Conservation (phyloP, 2,113 vertebrate species). For the Euleptes europaea region DNA sequence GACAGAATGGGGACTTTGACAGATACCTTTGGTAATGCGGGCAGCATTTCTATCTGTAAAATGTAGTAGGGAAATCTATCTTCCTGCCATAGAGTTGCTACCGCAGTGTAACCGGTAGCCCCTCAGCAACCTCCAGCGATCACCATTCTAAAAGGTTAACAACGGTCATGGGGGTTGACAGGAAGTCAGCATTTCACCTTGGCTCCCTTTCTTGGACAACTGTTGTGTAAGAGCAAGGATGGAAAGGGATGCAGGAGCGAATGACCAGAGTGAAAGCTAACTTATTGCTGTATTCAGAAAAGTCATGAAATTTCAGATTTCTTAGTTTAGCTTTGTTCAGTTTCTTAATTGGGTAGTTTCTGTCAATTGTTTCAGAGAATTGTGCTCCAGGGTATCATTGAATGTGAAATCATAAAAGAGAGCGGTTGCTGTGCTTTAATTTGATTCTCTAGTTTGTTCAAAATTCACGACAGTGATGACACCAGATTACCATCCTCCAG, state of each 20-base stretch:
- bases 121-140: neutral
- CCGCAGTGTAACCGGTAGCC: neutral
- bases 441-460: neutral
- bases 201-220: neutral
- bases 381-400: neutral
- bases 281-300: neutral
- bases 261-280: neutral
- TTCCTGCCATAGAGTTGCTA: neutral
- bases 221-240: neutral
- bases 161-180: neutral
- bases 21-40: constrained; percentile 8
- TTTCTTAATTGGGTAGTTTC: neutral
- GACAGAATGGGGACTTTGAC: constrained; percentile 19
- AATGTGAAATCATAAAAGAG: neutral
- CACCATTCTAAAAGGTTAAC: neutral
- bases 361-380: neutral
- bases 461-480: neutral
- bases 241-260: too few species aligned
- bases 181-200: neutral
- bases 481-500: neutral
- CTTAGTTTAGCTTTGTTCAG: neutral
- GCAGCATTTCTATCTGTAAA: constrained; percentile 21
- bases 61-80: constrained; percentile 29
- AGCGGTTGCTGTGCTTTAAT: neutral
- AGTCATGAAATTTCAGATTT: neutral